These are phyloP conservation scores for Pegoplata infirma DNA, from an alignment of 2,888 invertebrate species.

Conservation along the genomic window DNA sequence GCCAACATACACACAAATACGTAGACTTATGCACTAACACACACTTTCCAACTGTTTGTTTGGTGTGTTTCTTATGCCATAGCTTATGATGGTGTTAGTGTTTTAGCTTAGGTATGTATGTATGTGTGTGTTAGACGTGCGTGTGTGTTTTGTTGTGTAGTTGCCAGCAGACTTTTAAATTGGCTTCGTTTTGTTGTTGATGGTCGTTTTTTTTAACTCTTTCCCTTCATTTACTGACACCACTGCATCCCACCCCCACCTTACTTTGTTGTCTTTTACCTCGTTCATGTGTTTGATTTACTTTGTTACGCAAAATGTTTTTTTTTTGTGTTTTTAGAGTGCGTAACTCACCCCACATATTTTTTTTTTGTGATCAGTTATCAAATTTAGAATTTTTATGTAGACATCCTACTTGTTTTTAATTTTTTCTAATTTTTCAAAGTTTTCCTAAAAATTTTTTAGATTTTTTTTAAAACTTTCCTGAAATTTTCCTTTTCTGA, in stretches of 20 bases:
- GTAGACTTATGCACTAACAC: background rate
- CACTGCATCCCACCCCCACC: background rate
- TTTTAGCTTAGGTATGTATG: background rate
- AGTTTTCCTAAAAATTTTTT: too few species aligned
- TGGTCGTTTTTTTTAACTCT: conserved; percentile 46
- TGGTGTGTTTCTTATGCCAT: conserved; percentile 28
- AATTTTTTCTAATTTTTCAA: too few species aligned
- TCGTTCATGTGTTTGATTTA: conserved; percentile 34
- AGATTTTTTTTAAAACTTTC: too few species aligned
- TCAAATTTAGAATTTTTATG: background rate
- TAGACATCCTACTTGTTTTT: too few species aligned
- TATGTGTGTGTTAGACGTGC: background rate
- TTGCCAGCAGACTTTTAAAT: conserved; percentile 60
- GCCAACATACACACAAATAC: conserved; percentile 36
- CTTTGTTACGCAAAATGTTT: conserved; percentile 44
- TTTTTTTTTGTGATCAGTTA: background rate
- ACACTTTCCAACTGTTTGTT: conserved; percentile 6
- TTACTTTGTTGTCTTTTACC: too few species aligned
- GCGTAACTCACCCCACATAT: conserved; percentile 13
- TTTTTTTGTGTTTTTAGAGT: conserved; percentile 1
- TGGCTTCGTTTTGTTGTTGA: conserved; percentile 50
- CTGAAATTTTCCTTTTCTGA: too few species aligned
- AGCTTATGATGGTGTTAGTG: conserved; percentile 26
- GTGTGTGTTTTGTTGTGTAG: conserved; percentile 19
- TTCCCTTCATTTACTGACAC: conserved; percentile 21